Base-by-base conservation (phyloP, 2,797 vertebrate species). In the Protonibea diacanthus region DNA sequence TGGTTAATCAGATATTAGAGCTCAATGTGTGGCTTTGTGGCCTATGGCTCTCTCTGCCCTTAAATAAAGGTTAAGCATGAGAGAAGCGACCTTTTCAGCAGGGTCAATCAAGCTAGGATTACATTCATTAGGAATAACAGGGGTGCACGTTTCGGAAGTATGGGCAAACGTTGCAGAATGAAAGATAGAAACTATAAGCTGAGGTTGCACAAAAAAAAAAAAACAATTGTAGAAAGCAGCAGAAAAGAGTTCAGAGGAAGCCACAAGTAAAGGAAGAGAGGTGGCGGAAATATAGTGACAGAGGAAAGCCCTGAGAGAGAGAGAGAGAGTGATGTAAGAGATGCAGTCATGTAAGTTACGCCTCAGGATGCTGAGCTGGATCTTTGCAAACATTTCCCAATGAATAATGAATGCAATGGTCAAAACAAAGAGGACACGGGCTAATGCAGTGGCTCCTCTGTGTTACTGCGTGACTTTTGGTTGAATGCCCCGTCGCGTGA, bases 321-420 rank as follows among this genome's bases (percentile, higher is more conserved):
- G 57, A 48, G 51, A 38, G 40, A 40, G 20, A 57, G 62, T 81
- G 81, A 89, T 87, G 76, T 81, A 84, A 87, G 65, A 61, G 60
- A 79, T 67, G 70, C 76, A 83, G 81, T 83, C 67, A 67, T 87
- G 62, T 79, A 88, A 83, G 80, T 84, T 67, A 75, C 15, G 74
- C 81, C 81, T 71, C 60, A 67, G 83, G 84, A 88, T 87, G 86
- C 89, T 86, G 70, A 88, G 82, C 76, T 88, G 84, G 78, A 79
- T 86, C 72, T 90, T 85, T 87, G 79, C 75, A 86, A 91, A 89
- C 82, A 77, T 90, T 87, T 72, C 49, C 29, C 17, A 11, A 74
- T 93, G 80, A 94, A 91, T 93, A 92, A 92, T 93, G 74, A 91
- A 93, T 90, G 82, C 60, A 83, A 71, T 81, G 80, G 86, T 90